Conservation (phyloP, 2,797 vertebrate genomes). For the Ammospiza maritima region DNA sequence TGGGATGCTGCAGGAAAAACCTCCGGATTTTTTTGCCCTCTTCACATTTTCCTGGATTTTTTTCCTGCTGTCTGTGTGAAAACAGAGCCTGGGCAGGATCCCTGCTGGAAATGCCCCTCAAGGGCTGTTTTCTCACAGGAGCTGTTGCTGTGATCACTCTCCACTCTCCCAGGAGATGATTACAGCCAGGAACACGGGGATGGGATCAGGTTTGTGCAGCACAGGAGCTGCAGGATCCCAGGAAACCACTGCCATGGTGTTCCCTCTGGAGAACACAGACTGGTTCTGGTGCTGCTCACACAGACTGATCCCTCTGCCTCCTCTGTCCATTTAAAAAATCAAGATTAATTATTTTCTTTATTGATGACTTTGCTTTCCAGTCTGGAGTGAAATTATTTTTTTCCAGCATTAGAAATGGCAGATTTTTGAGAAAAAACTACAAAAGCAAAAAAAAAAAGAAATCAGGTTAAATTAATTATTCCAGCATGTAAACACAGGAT, state of each 20-base stretch:
- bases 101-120: background rate
- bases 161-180: background rate
- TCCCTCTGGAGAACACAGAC: background rate
- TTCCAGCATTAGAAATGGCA: background rate
- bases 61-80: background rate
- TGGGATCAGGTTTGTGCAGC: background rate
- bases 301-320: background rate
- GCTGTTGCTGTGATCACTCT: accelerated
- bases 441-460: background rate
- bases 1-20: background rate
- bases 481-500: background rate
- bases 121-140: accelerated
- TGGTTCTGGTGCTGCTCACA: background rate
- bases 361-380: background rate
- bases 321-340: background rate
- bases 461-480: background rate
- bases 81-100: accelerated
- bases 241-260: accelerated
- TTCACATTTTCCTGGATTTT: background rate
- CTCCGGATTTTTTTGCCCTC: background rate
- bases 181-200: no score
- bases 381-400: background rate
- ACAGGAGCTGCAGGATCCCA: background rate
- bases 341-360: background rate
- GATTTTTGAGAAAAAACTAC: background rate